These are phyloP conservation scores for Drosophila micromelanica DNA, from an alignment of 1,140 invertebrate species.

Conservation along the genomic window DNA sequence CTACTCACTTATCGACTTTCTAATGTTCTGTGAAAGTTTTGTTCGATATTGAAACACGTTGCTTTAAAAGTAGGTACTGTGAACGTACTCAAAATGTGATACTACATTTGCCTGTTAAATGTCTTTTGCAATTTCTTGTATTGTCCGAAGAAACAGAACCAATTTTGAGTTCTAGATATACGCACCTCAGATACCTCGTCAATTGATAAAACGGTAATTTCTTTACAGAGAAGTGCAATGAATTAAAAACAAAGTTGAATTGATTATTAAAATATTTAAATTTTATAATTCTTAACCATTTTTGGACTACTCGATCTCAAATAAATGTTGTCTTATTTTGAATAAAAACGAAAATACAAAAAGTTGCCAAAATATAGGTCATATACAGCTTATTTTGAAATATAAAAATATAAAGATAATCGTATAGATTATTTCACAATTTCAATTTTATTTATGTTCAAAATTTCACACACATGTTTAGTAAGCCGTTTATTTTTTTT, in stretches of 20 bases:
- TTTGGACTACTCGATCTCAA: constrained; percentile 6
- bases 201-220: not conserved
- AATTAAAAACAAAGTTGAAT: constrained; percentile 21
- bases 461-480: no score
- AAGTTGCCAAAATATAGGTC: no score
- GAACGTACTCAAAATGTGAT: not conserved
- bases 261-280: not conserved
- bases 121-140: not conserved
- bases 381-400: no score
- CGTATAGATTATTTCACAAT: no score
- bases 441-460: no score
- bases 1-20: not conserved
- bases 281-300: not conserved
- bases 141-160: not conserved
- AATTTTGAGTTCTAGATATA: not conserved
- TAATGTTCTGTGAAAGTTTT: not conserved
- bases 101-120: not conserved
- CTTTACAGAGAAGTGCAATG: no score
- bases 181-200: not conserved
- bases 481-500: no score
- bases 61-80: not conserved
- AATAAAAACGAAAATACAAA: constrained; percentile 8
- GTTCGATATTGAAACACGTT: not conserved
- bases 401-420: no score
- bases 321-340: not conserved